phyloP scores from a whole-genome alignment of 2,888 invertebrate genomes.

The Thecocarcelia acutangulata region DNA sequence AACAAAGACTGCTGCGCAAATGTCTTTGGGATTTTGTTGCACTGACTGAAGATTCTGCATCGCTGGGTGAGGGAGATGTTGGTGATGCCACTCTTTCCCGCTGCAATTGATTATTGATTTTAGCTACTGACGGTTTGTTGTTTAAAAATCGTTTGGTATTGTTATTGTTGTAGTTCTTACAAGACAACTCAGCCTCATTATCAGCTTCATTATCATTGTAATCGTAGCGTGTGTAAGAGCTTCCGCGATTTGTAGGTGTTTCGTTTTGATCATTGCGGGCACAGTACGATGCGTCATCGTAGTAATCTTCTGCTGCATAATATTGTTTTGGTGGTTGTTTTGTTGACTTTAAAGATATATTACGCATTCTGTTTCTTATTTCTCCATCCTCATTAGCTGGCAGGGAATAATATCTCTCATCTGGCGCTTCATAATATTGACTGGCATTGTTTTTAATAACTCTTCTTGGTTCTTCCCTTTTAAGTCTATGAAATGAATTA shows the following conservation, averaged over 20 bases:
- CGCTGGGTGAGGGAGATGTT: slow-evolving; percentile 51
- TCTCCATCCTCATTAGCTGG: slow-evolving; percentile 60
- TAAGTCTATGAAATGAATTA: slow-evolving; percentile 14
- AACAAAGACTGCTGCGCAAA: slow-evolving; percentile 80
- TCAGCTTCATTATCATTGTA: slow-evolving; percentile 8
- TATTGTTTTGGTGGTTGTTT: slow-evolving; percentile 73
- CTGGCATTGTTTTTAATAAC: slow-evolving; percentile 40
- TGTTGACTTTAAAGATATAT: slow-evolving; percentile 72
- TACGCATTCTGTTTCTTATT: slow-evolving; percentile 72
- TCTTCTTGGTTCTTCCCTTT: slow-evolving; percentile 28
- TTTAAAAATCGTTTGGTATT: slow-evolving; percentile 51
- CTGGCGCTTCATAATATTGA: slow-evolving; percentile 1
- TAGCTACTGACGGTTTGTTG: slow-evolving; percentile 38
- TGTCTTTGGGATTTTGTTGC: slow-evolving; percentile 74
- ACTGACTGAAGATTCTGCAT: slow-evolving; percentile 50
- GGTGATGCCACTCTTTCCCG: slow-evolving; percentile 2
- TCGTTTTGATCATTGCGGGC: slow-evolving; percentile 28
- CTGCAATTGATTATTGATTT: slow-evolving; percentile 55
- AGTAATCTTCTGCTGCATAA: slow-evolving; percentile 74
- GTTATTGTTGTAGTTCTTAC: slow-evolving; percentile 56
- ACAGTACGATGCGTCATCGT: slow-evolving; percentile 47
- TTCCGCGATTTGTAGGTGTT: slow-evolving; percentile 59
- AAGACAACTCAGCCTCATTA: slow-evolving; percentile 31
- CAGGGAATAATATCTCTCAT: slow-evolving; percentile 34
- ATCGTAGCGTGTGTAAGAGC: slow-evolving; percentile 19